Percentiles rank a stretch among this genome's conserved stretches.
phyloP scores from a whole-genome alignment of 2,113 vertebrate genomes.

The Rhinoptilus africanus region DNA sequence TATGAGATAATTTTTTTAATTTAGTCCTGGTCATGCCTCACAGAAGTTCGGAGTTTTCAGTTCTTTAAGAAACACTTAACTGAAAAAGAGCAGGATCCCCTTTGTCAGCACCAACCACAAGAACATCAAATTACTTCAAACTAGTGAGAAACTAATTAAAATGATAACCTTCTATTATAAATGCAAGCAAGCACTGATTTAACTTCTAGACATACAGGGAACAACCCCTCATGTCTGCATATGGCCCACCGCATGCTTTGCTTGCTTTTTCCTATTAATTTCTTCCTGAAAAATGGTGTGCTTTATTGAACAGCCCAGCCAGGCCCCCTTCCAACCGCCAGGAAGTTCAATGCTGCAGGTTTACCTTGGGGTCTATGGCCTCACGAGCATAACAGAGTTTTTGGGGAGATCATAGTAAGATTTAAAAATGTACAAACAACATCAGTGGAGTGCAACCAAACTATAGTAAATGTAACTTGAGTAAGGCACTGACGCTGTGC shows the following conservation, averaged over 20 bases:
- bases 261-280: not conserved
- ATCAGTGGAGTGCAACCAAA: not conserved
- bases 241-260: not conserved
- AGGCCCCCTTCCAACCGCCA: not conserved
- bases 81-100: not conserved
- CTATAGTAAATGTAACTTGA: rapidly evolving
- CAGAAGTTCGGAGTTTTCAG: not conserved
- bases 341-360: not conserved
- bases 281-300: not conserved
- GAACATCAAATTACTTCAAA: not conserved
- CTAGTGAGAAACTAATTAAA: not conserved
- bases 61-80: not conserved
- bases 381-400: not conserved
- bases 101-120: not conserved
- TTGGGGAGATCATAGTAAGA: not conserved
- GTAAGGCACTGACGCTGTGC: not conserved
- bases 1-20: not conserved
- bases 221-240: not conserved
- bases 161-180: not conserved
- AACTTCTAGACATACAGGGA: not conserved
- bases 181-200: not conserved
- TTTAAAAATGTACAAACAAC: not conserved
- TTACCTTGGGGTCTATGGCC: not conserved
- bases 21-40: not conserved
- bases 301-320: not conserved